Evolutionary conservation across 37 sponge, comb jelly and placozoan genomes (phyloP), one percentile per base, ranked within the genome.

Genomic region (Cladorhizidae sp.): DNA sequence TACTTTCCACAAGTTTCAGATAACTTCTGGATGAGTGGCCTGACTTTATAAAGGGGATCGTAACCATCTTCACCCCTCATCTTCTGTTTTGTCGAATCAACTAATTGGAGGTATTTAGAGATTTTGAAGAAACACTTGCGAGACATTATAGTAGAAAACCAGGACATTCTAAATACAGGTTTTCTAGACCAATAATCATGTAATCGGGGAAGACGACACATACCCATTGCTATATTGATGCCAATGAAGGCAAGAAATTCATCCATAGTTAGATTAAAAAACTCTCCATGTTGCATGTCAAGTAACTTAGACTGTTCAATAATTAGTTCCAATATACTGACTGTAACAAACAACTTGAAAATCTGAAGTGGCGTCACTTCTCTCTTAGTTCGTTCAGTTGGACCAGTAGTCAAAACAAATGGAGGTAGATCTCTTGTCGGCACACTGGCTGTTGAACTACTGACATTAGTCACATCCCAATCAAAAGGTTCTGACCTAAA

Each of bases 161-260:
- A 58, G 2, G 64, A 74, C 1, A 26, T 43, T 29, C 64, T 51
- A 3, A 82, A 42, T 25, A 45, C 18, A 1, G 28, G 7, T 26
- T 61, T 56, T 41, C 32, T 82, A 21, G 64, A 59, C 83, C 83
- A 73, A 54, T 82, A 82, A n/a, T 73, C 64, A 2, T 12, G 28
- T 43, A 70, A 25, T 70, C 36, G 25, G 5, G 81, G 81, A 0
- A 62, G 35, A 3, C 31, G 28, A 3, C 35, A 35, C 20, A 82
- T 33, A 3, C 83, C 83, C 83, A 82, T 82, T 40, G 42, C 57
- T 8, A 76, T 59, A 18, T 54, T 73, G 26, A 73, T 6, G 8
- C 18, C 74, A 43, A 39, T 21, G 23, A n/a, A 31, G 6, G 54
- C 50, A 18, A 17, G 25, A 28, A 57, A 32, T 2, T 42, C 37